These are phyloP conservation scores for Drosophila ogumai DNA, from an alignment of 1,140 invertebrate genomes.

Conservation along the genomic window DNA sequence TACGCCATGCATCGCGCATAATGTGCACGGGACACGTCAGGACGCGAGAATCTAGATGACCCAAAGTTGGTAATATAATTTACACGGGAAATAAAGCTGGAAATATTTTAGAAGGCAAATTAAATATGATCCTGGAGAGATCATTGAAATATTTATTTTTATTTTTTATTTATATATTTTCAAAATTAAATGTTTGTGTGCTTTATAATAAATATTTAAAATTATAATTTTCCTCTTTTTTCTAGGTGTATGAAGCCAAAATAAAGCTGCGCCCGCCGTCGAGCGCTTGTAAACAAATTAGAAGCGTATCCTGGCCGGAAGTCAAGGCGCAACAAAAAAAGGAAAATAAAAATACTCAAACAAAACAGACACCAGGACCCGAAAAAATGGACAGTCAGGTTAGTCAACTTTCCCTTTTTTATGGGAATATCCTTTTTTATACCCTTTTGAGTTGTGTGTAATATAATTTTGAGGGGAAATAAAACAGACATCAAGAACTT, in stretches of 20 bases:
- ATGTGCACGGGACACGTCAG: conserved; percentile 70
- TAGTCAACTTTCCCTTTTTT: conserved; percentile 65
- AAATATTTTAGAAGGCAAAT: no score
- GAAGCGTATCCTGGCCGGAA: conserved; percentile 80
- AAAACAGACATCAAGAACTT: not conserved
- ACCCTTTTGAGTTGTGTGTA: conserved; percentile 7
- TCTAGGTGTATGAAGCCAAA: conserved; percentile 1
- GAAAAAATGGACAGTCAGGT: conserved; percentile 46
- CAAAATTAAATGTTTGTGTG: no score
- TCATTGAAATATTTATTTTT: no score
- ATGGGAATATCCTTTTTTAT: conserved; percentile 15
- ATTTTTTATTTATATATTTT: no score
- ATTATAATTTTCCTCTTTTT: not conserved
- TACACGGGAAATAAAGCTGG: not conserved
- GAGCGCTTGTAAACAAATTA: conserved; percentile 77
- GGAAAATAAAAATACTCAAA: conserved; percentile 28
- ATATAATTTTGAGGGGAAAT: not conserved
- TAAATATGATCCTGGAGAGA: no score
- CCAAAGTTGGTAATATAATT: conserved; percentile 2
- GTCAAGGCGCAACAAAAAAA: conserved; percentile 61
- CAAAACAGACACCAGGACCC: conserved; percentile 24
- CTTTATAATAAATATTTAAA: not conserved
- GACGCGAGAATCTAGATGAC: conserved; percentile 16
- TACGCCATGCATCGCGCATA: conserved; percentile 70
- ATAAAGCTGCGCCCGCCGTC: conserved; percentile 20